These are phyloP conservation scores for Grus americana DNA, from an alignment of 2,113 vertebrate genomes.

Conservation along the genomic window DNA sequence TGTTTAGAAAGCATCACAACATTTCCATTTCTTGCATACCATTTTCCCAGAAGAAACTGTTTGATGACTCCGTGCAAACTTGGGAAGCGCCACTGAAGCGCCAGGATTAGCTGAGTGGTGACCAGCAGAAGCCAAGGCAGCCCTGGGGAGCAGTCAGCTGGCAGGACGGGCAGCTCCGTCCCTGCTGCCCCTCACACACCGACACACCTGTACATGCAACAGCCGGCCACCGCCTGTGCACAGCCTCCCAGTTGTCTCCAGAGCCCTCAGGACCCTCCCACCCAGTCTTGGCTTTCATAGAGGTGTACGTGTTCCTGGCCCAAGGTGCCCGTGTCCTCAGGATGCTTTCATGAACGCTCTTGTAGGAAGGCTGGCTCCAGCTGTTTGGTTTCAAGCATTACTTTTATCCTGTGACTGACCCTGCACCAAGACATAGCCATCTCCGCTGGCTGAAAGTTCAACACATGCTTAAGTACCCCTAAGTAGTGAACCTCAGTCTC, in stretches of 20 bases:
- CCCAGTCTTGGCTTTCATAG: neutral
- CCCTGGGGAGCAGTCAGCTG: neutral
- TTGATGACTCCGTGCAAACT: neutral
- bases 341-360: neutral
- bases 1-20: neutral
- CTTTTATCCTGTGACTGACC: neutral
- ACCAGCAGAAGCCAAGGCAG: neutral
- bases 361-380: neutral
- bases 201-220: rapidly evolving
- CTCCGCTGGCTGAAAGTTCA: neutral
- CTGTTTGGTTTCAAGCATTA: neutral
- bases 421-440: neutral
- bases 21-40: neutral
- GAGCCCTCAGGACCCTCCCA: neutral
- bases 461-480: neutral
- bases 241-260: neutral
- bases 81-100: neutral
- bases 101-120: neutral
- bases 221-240: rapidly evolving
- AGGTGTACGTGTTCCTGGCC: neutral
- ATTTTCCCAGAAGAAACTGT: neutral
- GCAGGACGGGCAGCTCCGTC: neutral
- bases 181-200: neutral
- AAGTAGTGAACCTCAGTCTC: neutral
- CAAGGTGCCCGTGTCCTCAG: neutral